phyloP scores from a whole-genome alignment of 2,797 vertebrate genomes.

The Scyliorhinus canicula region DNA sequence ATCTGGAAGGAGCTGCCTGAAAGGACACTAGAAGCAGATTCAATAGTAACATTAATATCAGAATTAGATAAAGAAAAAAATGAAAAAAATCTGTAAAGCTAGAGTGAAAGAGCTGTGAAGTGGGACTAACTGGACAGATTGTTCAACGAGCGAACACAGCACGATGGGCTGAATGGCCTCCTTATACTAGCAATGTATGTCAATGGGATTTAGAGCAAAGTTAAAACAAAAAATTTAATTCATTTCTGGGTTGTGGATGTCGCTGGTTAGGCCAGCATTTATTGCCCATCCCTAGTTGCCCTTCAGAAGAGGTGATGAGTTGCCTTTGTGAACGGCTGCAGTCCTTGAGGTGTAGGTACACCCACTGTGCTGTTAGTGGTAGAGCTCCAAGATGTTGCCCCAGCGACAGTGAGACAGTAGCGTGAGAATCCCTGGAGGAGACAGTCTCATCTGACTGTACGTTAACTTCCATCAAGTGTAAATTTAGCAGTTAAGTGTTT shows the following conservation, averaged over 20 bases:
- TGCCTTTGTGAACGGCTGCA: too few species aligned
- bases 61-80: not conserved
- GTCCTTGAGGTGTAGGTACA: too few species aligned
- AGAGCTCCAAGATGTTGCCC: too few species aligned
- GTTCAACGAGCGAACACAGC: not conserved
- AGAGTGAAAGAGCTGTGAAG: not conserved
- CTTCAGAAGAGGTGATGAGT: too few species aligned
- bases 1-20: not conserved
- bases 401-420: too few species aligned
- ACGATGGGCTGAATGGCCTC: not conserved
- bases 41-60: not conserved
- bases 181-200: not conserved
- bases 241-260: too few species aligned
- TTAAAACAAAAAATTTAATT: too few species aligned
- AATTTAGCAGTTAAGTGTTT: not conserved
- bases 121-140: not conserved
- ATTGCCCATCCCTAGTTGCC: too few species aligned
- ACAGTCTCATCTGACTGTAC: not conserved
- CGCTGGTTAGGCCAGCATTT: too few species aligned
- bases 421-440: not conserved
- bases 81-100: not conserved
- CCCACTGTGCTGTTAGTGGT: too few species aligned
- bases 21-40: not conserved
- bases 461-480: not conserved
- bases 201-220: not conserved